Evolutionary conservation across 64 coral and sea anemone genomes (phyloP), one percentile per base, ranked within the genome.

Genomic region (Montipora cactus): DNA sequence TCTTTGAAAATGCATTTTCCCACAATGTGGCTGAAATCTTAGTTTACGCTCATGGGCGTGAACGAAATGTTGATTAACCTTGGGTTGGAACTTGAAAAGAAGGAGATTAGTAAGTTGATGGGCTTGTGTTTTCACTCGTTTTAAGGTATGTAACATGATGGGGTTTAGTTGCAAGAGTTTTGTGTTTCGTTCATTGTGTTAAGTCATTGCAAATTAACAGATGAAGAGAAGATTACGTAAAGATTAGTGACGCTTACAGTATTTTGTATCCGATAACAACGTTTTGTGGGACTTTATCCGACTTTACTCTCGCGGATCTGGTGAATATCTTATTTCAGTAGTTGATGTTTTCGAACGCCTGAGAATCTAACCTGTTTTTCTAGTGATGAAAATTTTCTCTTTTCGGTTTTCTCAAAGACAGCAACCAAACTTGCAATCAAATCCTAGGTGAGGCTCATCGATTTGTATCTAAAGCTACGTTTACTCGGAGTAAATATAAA

Each of bases 61-160:
- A 28, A 71, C 47, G 45, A 18, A 50, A 5, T 50, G 44, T 85
- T 70, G 19, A 69, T 70, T 62, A 62, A 11, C 5, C 47, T 85
- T 70, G 82, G 66, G 82, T 5, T 49, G 64, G 18, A 49, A 49
- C 49, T 85, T n/a, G 64, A 51, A 4, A 49, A 71, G 4, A 70
- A 68, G 28, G 81, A 68, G 44, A 49, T 85, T 44, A 71, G 62
- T 85, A 50, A 84, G 82, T 85, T 70, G 66, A 19, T 50, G 5
- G 16, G 1, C 7, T 49, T 70, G 14, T 85, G 10, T 49, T 72
- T 49, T 64, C 12, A 15, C 12, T 82, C 21, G 53, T 64, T 64
- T 10, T 8, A 14, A 15, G 11, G 4, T 6, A 15, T 49, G 18
- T 70, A 46, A 62, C 16, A 70, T 67, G 6, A 83, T 45, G 13